Conservation (phyloP, 1,140 invertebrate species). For the Trichonephila clavata region DNA sequence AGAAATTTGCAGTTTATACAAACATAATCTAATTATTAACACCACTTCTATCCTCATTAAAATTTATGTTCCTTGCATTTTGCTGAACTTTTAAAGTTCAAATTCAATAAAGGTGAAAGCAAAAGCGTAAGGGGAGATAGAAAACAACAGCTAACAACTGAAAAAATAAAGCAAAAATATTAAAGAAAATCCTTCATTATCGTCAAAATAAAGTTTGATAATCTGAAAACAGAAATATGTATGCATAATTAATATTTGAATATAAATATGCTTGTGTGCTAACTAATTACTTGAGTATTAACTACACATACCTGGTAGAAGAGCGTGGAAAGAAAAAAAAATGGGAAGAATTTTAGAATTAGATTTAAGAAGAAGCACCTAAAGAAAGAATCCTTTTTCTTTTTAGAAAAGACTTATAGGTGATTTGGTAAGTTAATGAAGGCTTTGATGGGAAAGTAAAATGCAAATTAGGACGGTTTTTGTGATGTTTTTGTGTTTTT, state of each 20-base stretch:
- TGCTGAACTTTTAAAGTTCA: conserved; percentile 59
- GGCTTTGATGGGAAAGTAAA: conserved; percentile 11
- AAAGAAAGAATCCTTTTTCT: background rate
- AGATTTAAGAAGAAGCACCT: conserved; percentile 24
- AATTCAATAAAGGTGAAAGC: conserved; percentile 53
- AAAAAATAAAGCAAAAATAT: background rate
- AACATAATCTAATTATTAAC: conserved; percentile 65
- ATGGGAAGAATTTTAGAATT: conserved; percentile 33
- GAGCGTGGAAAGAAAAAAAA: background rate
- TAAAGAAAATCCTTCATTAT: conserved; percentile 37
- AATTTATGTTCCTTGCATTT: conserved; percentile 51
- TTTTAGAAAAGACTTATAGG: conserved; percentile 25
- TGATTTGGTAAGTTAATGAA: conserved; percentile 24
- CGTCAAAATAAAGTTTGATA: conserved; percentile 70
- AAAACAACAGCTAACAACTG: background rate
- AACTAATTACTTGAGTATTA: conserved; percentile 56
- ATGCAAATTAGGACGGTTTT: background rate
- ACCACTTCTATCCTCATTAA: conserved; percentile 47
- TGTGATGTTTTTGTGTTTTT: background rate
- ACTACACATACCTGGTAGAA: background rate
- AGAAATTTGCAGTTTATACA: background rate
- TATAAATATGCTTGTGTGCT: conserved; percentile 53
- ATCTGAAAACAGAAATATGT: conserved; percentile 51
- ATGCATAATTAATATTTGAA: conserved; percentile 75
- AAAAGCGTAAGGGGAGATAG: background rate